phyloP scores from a whole-genome alignment of 2,888 invertebrate species.

The Cylloceria caligata region DNA sequence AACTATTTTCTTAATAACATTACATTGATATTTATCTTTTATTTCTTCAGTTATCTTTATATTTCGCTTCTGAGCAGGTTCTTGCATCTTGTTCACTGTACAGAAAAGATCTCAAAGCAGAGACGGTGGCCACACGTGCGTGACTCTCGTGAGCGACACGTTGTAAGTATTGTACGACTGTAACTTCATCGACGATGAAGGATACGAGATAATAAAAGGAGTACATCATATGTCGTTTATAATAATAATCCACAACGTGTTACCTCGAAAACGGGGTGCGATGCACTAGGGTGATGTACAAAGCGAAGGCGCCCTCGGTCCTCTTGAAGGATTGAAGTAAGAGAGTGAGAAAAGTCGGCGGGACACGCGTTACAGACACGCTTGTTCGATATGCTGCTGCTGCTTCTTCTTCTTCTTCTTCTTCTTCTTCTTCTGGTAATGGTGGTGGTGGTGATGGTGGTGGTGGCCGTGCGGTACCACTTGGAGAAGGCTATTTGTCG shows the following conservation, averaged over 20 bases:
- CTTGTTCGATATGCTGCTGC: slow-evolving; percentile 63
- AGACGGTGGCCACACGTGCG: slow-evolving; percentile 58
- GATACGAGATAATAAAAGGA: slow-evolving; percentile 57
- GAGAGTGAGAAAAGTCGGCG: slow-evolving; percentile 60
- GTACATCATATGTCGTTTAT: slow-evolving; percentile 14
- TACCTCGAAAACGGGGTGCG: slow-evolving; percentile 50
- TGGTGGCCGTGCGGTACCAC: slow-evolving; percentile 67
- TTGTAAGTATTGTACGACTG: slow-evolving; percentile 39
- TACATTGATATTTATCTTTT: not conserved
- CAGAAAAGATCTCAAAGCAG: not conserved
- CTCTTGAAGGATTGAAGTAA: slow-evolving; percentile 56
- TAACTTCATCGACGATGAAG: slow-evolving; percentile 64
- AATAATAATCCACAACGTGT: slow-evolving; percentile 31
- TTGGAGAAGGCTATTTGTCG: slow-evolving; percentile 82
- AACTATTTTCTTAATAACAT: not conserved
- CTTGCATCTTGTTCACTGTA: not conserved
- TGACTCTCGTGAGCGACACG: slow-evolving; percentile 42
- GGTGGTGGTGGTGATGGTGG: slow-evolving; percentile 62
- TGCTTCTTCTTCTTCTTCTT: slow-evolving; percentile 50
- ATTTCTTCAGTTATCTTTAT: not conserved
- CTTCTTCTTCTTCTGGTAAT: slow-evolving; percentile 33
- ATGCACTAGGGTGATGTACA: slow-evolving; percentile 29
- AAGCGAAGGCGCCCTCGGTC: slow-evolving; percentile 44
- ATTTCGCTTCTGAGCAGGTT: not conserved
- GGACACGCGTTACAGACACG: slow-evolving; percentile 59